Percentiles rank a stretch among this genome's conserved stretches.
These are phyloP conservation scores for Drosophila silvestris DNA, from an alignment of 2,888 invertebrate species.

Conservation along the genomic window DNA sequence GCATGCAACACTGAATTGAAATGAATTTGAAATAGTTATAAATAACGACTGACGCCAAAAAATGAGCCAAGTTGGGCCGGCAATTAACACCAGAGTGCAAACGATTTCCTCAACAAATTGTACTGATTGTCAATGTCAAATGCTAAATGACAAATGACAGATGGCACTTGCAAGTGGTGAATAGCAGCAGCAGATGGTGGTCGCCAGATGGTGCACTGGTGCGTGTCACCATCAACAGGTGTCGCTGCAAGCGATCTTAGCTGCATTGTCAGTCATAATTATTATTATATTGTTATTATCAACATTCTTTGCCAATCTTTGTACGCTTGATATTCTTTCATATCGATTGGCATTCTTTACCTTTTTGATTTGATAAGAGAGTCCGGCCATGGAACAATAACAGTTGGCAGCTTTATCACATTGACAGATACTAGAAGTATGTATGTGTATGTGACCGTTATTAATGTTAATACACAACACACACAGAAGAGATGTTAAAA, in stretches of 20 bases:
- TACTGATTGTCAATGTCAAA: conserved; percentile 71
- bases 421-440: not conserved
- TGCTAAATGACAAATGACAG: conserved; percentile 31
- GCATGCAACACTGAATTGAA: conserved; percentile 57
- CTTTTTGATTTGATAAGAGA: conserved; percentile 12
- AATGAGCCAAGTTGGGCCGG: conserved; percentile 7
- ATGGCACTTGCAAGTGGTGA: conserved; percentile 5
- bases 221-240: conserved; percentile 11
- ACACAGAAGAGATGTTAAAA: not conserved
- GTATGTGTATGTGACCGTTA: not conserved
- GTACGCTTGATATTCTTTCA: not conserved
- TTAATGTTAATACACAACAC: not conserved
- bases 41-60: conserved; percentile 62
- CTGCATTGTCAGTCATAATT: not conserved
- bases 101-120: conserved; percentile 63
- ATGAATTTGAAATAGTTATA: conserved; percentile 58
- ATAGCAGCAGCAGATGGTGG: conserved; percentile 15
- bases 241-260: conserved; percentile 3
- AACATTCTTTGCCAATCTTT: not conserved
- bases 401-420: conserved; percentile 4
- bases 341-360: conserved; percentile 22
- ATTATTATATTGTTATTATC: not conserved
- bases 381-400: not conserved
- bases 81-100: conserved; percentile 73
- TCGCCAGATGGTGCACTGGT: conserved; percentile 20